These are phyloP conservation scores for Caranx melampygus DNA, from an alignment of 2,113 vertebrate genomes.

Conservation along the genomic window DNA sequence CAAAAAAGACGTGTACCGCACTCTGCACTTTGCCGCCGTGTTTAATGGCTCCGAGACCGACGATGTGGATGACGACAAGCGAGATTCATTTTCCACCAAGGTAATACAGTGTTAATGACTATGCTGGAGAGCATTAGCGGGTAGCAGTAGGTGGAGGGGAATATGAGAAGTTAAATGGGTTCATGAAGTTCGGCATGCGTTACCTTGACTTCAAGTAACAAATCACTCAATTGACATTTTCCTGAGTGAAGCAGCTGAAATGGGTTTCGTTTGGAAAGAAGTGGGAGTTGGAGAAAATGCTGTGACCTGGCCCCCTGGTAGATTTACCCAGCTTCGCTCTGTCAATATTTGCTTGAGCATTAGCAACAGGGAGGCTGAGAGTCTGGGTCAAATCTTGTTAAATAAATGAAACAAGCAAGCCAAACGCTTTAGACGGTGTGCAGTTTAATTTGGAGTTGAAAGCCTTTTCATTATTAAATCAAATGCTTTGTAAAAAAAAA, in stretches of 20 bases:
- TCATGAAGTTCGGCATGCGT: background rate
- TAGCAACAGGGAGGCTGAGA: slow-evolving; percentile 1
- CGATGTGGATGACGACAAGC: slow-evolving; percentile 24
- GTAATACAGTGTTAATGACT: slow-evolving; percentile 49
- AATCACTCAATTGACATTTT: background rate
- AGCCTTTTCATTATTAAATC: slow-evolving; percentile 62
- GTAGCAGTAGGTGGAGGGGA: background rate
- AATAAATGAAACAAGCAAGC: slow-evolving; percentile 53
- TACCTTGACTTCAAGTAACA: slow-evolving; percentile 2
- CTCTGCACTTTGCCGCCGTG: slow-evolving; percentile 11
- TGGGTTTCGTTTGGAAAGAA: background rate
- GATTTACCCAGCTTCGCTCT: slow-evolving; percentile 11
- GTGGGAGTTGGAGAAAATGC: slow-evolving; percentile 5
- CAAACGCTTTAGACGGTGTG: slow-evolving; percentile 33
- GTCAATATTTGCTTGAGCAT: slow-evolving; percentile 37
- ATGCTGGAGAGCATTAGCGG: background rate
- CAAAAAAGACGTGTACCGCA: background rate
- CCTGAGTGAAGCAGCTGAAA: background rate
- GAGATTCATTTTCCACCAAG: slow-evolving; percentile 29
- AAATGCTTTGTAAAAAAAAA: slow-evolving; percentile 54
- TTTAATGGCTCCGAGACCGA: slow-evolving; percentile 45
- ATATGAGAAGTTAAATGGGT: slow-evolving; percentile 10
- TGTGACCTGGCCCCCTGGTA: background rate
- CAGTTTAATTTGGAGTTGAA: slow-evolving; percentile 59
- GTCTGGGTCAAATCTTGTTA: slow-evolving; percentile 29